phyloP scores from a whole-genome alignment of 2,113 vertebrate species.

The Rhabdornis inornatus region DNA sequence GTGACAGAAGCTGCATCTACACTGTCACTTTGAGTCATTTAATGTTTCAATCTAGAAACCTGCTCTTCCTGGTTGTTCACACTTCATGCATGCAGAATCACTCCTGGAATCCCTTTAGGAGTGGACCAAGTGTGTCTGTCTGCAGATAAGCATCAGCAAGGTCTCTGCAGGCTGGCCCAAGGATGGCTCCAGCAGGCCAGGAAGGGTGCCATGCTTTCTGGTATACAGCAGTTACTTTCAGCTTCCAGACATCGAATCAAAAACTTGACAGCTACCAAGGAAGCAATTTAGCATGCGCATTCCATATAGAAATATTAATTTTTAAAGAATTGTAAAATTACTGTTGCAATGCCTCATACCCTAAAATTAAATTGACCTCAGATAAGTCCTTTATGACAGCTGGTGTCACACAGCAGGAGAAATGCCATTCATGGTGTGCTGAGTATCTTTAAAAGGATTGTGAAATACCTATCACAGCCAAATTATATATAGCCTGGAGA shows the following conservation, averaged over 20 bases:
- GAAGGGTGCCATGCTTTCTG: background rate
- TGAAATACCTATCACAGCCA: background rate
- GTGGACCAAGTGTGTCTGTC: background rate
- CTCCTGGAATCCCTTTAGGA: background rate
- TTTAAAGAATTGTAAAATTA: background rate
- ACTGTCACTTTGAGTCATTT: background rate
- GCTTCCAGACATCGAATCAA: background rate
- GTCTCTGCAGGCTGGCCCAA: background rate
- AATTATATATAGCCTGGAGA: background rate
- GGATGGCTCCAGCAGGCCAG: background rate
- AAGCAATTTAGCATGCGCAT: background rate
- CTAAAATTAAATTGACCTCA: background rate
- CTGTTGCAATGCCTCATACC: background rate
- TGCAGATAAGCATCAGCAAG: background rate
- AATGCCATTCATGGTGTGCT: background rate
- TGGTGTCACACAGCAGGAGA: background rate
- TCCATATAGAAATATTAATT: background rate
- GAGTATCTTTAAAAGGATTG: background rate
- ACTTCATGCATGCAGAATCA: background rate
- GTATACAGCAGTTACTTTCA: background rate
- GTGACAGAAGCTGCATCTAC: background rate
- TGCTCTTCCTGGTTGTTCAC: background rate
- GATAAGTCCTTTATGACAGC: background rate
- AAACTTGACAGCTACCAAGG: background rate
- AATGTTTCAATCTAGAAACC: background rate